phyloP scores from a whole-genome alignment of 2,797 vertebrate species.

The Neosilurus hyrtlii region DNA sequence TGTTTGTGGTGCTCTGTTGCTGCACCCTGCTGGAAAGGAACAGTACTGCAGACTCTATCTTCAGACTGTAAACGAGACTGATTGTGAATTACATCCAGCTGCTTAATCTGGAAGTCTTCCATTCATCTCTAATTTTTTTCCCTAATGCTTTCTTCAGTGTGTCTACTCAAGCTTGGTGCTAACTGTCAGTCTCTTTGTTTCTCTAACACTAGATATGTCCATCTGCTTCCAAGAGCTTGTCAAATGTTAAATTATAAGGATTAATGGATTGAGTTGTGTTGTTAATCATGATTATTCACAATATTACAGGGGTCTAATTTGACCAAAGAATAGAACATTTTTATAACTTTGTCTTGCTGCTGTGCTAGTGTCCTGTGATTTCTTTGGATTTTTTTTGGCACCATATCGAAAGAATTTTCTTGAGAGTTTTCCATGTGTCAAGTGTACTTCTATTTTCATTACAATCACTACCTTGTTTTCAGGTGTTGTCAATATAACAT shows the following conservation, averaged over 20 bases:
- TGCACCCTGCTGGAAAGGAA: slow-evolving; percentile 42
- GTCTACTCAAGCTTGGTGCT: slow-evolving; percentile 10
- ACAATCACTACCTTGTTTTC: not conserved
- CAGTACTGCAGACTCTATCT: slow-evolving; percentile 17
- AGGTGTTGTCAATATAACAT: not conserved
- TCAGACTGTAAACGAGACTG: slow-evolving; percentile 24
- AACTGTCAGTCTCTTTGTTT: slow-evolving; percentile 61
- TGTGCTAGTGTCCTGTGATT: not conserved
- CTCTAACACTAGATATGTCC: not conserved
- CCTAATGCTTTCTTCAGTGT: slow-evolving; percentile 14
- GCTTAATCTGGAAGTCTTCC: slow-evolving; percentile 25
- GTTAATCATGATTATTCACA: not conserved
- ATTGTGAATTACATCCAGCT: slow-evolving; percentile 17
- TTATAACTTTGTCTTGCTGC: not conserved
- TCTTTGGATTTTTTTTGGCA: not conserved
- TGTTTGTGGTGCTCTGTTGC: slow-evolving; percentile 29
- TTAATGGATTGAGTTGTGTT: not conserved
- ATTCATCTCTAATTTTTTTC: slow-evolving; percentile 18
- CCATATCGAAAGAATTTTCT: not conserved
- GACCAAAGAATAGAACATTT: not conserved
- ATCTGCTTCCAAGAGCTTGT: not conserved
- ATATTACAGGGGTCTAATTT: not conserved
- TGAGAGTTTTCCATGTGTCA: not conserved
- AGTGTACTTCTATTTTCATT: not conserved
- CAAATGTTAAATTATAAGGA: no score